These are phyloP conservation scores for Loripinus fragilis DNA, from an alignment of 2,888 invertebrate genomes.

Conservation along the genomic window DNA sequence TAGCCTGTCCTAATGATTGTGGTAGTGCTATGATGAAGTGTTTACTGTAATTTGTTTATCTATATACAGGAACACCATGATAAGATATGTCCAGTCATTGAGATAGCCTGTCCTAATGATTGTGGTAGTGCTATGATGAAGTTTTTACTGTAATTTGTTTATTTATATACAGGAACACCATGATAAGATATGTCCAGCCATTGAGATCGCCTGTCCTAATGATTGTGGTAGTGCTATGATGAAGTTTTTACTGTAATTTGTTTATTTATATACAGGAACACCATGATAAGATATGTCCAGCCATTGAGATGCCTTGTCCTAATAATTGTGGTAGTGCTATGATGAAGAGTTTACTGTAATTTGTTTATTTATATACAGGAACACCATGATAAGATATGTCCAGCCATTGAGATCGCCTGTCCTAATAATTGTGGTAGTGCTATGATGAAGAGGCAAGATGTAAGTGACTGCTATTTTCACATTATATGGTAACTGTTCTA, in stretches of 20 bases:
- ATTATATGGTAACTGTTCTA: no score
- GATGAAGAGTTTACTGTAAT: no score
- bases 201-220: slow-evolving; percentile 55
- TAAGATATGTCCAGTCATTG: slow-evolving; percentile 46
- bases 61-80: slow-evolving; percentile 64
- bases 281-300: slow-evolving; percentile 44
- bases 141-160: no score
- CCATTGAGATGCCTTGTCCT: slow-evolving; percentile 54
- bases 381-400: slow-evolving; percentile 54
- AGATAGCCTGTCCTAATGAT: slow-evolving; percentile 54
- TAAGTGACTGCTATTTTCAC: no score
- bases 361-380: no score
- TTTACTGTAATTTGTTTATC: no score
- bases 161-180: slow-evolving; percentile 68
- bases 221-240: slow-evolving; percentile 49
- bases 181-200: slow-evolving; percentile 43
- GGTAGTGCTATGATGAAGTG: slow-evolving; percentile 35
- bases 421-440: slow-evolving; percentile 57
- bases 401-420: slow-evolving; percentile 50
- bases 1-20: slow-evolving; percentile 63
- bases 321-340: slow-evolving; percentile 54
- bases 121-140: slow-evolving; percentile 50
- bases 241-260: no score
- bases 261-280: no score
- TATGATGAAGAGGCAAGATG: slow-evolving; percentile 45